Evolutionary conservation across 2,113 vertebrate species (phyloP), one percentile per base, ranked within the genome.

Genomic region (Murina feae): DNA sequence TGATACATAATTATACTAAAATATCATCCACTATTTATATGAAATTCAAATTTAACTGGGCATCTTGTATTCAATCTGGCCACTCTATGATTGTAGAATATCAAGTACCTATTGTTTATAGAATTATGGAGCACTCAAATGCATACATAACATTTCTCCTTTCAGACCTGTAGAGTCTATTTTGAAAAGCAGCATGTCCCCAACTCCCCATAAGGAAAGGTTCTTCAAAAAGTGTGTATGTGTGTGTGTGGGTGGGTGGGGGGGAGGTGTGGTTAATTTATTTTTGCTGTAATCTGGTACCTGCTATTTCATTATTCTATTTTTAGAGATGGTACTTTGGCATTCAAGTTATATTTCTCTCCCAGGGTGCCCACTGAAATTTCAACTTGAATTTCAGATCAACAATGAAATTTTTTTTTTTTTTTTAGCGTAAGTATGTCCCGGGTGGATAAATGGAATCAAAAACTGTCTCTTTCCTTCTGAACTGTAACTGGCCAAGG

Each of bases 321-420:
- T 78, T 88, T 87, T 93, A 88, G 37, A 92, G 86, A 78, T 47
- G 21, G 14, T 21, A 35, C 39, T 68, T 93, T 51, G n/a, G 39
- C 60, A 88, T 14, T 90, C 23, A 94, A 91, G 74, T 85, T 90
- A 55, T 92, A 86, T 92, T 44, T 76, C 51, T 90, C 37, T 76
- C 47, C 53, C 18, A 47, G 39, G 39, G 68, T 74, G 1, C 30
- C 82, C 66, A 86, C 71, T 96, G 93, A 86, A 75, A 81, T 88
- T 90, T 92, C n/a, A 78, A 78, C 82, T 87, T 76, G 91, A 86
- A 66, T 90, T 97, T 78, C 63, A 89, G 63, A 44, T 86, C 71
- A 94, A 86, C 28, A 82, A 25, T 71, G 78, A 78, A 49, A 87
- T 47, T 86, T 71, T 96, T 96, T 86, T 91, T 84, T 47, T 86